These are phyloP conservation scores for Gnathonemus echidnorhynchus DNA, from an alignment of 2,113 vertebrate species.

Conservation along the genomic window DNA sequence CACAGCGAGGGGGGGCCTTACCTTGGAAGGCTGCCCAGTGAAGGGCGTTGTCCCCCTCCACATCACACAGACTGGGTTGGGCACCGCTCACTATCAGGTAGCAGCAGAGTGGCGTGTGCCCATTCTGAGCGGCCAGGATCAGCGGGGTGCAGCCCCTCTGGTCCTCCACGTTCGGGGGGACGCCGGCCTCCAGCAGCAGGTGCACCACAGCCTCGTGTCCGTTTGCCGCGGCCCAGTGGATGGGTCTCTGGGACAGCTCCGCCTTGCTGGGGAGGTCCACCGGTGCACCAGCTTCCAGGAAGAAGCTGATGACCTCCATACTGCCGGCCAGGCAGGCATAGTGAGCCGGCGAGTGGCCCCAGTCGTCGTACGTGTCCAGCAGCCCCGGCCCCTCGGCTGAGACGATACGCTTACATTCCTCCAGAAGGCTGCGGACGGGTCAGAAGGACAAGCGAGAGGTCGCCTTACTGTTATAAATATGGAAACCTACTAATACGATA, in stretches of 20 bases:
- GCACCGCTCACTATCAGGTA: conserved; percentile 33
- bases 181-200: conserved; percentile 29
- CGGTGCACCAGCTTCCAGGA: conserved; percentile 15
- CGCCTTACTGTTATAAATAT: neutral
- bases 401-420: conserved; percentile 16
- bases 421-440: conserved; percentile 6
- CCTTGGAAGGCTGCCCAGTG: conserved; percentile 37
- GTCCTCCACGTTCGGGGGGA: conserved; percentile 31
- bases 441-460: neutral
- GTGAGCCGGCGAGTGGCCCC: conserved; percentile 16
- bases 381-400: neutral
- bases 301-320: conserved; percentile 4
- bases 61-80: conserved; percentile 21
- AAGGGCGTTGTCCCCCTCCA: conserved; percentile 33
- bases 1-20: neutral
- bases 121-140: conserved; percentile 31
- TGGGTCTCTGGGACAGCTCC: conserved; percentile 26
- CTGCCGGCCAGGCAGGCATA: conserved; percentile 18
- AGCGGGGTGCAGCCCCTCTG: conserved; percentile 31
- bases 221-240: conserved; percentile 30
- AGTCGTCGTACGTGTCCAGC: conserved; percentile 15
- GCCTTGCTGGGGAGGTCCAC: conserved; percentile 28
- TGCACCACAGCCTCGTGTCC: conserved; percentile 23
- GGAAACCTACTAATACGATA: neutral
- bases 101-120: conserved; percentile 29